Base-by-base conservation (phyloP, 2,797 vertebrate genomes). In the Lindbergichthys nudifrons region DNA sequence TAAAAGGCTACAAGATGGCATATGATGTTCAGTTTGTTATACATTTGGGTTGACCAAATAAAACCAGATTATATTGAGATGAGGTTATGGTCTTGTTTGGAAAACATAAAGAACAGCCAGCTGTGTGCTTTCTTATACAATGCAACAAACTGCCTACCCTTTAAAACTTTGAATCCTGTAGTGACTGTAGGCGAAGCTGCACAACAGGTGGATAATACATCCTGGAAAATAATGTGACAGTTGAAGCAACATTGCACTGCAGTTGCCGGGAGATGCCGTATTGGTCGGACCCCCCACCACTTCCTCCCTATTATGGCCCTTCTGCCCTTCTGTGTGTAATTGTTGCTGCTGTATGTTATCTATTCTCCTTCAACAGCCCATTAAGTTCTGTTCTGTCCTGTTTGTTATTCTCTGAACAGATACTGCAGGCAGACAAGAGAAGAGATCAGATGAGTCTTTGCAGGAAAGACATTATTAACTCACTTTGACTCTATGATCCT, bases 251-350 rank as follows among this genome's bases (percentile, higher is more conserved):
- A 79, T 81, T 77, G 75, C 79, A 47, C 60, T 61, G 64, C 77
- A 70, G 85, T 81, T 88, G 79, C 80, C 41, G 7, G 83, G 80
- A 78, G 86, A 87, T 86, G 68, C 43, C 12, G 60, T 50, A 45
- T 50, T 65, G 72, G 75, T 87, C 61, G 70, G 46, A 73, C 72
- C 57, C 61, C 77, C 70, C 56, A 47, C 70, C 51, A 36, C 61
- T 54, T 67, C 68, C 75, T 71, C 75, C 62, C 69, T 53, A 9
- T 79, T 75, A 70, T 57, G 75, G 62, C 52, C 74, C 72, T 76
- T 60, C 42, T 75, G 70, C 65, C 60, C 65, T 73, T 80, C 77
- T 83, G 79, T 75, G 65, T 77, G 74, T 71, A 84, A 75, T 75
- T 77, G 65, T 87, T 85, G 69, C 69, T 80, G 50, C 61, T 12